Evolutionary conservation across 1,140 invertebrate genomes (phyloP), one percentile per base, ranked within the genome.

Genomic region (Platyura marginata): DNA sequence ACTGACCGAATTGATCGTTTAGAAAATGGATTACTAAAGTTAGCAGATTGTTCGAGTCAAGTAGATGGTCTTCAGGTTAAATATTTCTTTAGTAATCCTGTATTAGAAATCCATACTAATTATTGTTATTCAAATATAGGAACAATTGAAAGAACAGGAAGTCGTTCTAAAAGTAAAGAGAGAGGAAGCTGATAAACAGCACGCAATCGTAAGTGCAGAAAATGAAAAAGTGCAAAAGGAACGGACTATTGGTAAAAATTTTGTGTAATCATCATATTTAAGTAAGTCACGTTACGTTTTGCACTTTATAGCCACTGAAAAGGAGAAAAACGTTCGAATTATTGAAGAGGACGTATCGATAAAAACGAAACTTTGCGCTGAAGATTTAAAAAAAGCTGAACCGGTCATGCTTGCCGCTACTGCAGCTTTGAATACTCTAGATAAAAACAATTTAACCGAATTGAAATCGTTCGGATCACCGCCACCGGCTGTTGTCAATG

Each of bases 381-480:
- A 79, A 53, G 92, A 96, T 68, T 71, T 95, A 46, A 75, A 74
- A 0, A 87, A 84, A 57, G 90, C 91, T 11, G 87, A 94, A 59
- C 92, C 92, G 1, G 89, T 89, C 1, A 65, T 96, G 9, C 57
- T 78, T 6, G 87, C 87, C 20, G 91, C 92, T 2, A 78, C 85
- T 56, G 86, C 83, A 51, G 91, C 92, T 32, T 65, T 96, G 29
- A 83, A 94, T 54, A 95, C 90, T 0, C 62, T 95, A 1, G 93
- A 95, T 57, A 95, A 95, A 65, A 79, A 75, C 47, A 95, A 94
- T 63, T 64, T 95, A 37, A 94, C 91, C 1, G 92, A 97, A 61
- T 63, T 96, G 51, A 95, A 95, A 60, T 89, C 90, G 3, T 94
- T 96, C 61, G 87, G 85, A 3, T 72, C 77, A 3, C 81, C 81